A percentile compares a stretch with the other conserved stretches of the same genome.
Evolutionary conservation across 2,888 invertebrate species (phyloP).

Genomic region (Tromatobia lineatoria): DNA sequence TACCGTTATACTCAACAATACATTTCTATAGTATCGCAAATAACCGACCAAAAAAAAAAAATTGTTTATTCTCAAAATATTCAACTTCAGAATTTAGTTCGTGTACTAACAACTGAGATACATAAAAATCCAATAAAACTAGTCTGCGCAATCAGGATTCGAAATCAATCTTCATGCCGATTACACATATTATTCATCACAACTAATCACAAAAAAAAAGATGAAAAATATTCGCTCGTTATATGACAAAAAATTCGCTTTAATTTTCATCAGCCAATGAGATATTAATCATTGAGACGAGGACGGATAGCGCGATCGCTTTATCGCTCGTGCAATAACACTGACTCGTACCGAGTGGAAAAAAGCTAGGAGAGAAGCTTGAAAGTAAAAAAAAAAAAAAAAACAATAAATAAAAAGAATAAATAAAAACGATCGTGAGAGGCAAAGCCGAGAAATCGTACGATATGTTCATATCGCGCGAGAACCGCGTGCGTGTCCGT

Average conservation of each 20-base stretch:
- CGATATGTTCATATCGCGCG: slow-evolving; percentile 40
- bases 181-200: too few relatives aligned
- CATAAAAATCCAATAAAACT: too few relatives aligned
- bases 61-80: too few relatives aligned
- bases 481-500: slow-evolving; percentile 51
- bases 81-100: too few relatives aligned
- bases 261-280: neutral
- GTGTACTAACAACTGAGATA: too few relatives aligned
- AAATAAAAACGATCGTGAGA: neutral
- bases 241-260: neutral
- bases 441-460: slow-evolving; percentile 14
- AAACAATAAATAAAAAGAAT: neutral
- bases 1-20: too few relatives aligned
- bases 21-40: too few relatives aligned
- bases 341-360: neutral
- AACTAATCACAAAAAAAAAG: too few relatives aligned
- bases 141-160: too few relatives aligned
- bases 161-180: too few relatives aligned
- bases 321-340: neutral
- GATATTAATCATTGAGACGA: neutral
- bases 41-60: too few relatives aligned
- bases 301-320: neutral
- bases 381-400: neutral
- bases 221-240: neutral
- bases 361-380: neutral